These are phyloP conservation scores for Chromis chromis DNA, from an alignment of 2,797 vertebrate genomes.

Conservation along the genomic window DNA sequence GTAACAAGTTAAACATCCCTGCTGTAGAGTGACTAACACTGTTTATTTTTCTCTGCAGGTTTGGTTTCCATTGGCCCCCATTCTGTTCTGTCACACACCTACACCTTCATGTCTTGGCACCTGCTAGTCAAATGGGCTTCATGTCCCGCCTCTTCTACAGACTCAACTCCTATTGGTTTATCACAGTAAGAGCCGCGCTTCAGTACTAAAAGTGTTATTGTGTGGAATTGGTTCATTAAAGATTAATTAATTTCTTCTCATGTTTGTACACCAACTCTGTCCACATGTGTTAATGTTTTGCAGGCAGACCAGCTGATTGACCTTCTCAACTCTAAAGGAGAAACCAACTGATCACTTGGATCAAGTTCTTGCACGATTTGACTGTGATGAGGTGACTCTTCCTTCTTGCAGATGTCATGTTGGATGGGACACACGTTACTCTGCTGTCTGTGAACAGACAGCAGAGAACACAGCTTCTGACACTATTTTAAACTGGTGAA, in stretches of 20 bases:
- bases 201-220: background rate
- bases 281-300: slow-evolving; percentile 53
- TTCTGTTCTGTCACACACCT: slow-evolving; percentile 95
- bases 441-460: slow-evolving; percentile 5
- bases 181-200: slow-evolving; percentile 86
- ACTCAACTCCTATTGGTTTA: slow-evolving; percentile 95
- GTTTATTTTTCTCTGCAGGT: slow-evolving; percentile 80
- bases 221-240: background rate
- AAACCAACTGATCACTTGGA: slow-evolving; percentile 75
- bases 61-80: slow-evolving; percentile 97
- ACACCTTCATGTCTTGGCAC: slow-evolving; percentile 96
- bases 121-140: slow-evolving; percentile 92
- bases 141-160: slow-evolving; percentile 91
- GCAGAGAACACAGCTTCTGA: slow-evolving; percentile 18
- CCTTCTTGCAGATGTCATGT: slow-evolving; percentile 4
- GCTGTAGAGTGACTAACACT: background rate
- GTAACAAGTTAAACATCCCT: too few species aligned
- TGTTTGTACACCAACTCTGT: background rate
- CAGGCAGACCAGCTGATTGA: slow-evolving; percentile 94
- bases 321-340: slow-evolving; percentile 86
- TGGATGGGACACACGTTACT: slow-evolving; percentile 11
- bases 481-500: slow-evolving; percentile 28
- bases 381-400: slow-evolving; percentile 6
- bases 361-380: background rate
- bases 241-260: background rate